These are phyloP conservation scores for Mustelus asterias DNA, from an alignment of 2,113 vertebrate genomes.

Conservation along the genomic window DNA sequence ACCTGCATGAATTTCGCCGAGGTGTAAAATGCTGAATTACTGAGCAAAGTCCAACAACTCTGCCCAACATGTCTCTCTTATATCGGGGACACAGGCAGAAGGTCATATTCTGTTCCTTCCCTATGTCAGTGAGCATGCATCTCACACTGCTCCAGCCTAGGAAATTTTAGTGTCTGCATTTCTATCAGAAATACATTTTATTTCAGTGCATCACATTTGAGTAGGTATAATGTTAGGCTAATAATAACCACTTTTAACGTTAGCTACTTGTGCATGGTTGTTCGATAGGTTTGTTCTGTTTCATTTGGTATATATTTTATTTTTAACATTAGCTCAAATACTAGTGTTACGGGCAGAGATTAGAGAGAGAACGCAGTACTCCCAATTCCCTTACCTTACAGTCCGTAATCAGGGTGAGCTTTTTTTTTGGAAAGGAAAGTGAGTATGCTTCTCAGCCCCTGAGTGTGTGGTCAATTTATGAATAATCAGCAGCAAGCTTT, in stretches of 20 bases:
- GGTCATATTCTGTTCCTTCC: background rate
- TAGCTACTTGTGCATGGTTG: background rate
- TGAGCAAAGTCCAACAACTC: background rate
- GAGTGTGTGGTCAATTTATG: no score
- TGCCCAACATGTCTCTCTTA: background rate
- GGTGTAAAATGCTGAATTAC: background rate
- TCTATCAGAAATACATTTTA: background rate
- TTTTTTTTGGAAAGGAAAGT: no score
- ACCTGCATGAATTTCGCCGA: background rate
- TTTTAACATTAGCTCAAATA: background rate
- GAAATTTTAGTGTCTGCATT: background rate
- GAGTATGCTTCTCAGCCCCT: no score
- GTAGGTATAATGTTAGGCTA: background rate
- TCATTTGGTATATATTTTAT: background rate
- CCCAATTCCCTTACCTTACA: no score
- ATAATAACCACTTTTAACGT: background rate
- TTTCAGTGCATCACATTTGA: background rate
- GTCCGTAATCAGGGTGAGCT: no score
- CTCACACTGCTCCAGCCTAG: background rate
- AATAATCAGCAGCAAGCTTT: no score
- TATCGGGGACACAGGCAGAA: background rate
- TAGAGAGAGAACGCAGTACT: no score
- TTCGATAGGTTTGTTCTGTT: background rate
- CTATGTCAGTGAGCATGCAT: background rate
- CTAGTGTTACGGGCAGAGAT: background rate